Base-by-base conservation (phyloP, 1,140 invertebrate genomes). In the Gonioctena quinquepunctata region DNA sequence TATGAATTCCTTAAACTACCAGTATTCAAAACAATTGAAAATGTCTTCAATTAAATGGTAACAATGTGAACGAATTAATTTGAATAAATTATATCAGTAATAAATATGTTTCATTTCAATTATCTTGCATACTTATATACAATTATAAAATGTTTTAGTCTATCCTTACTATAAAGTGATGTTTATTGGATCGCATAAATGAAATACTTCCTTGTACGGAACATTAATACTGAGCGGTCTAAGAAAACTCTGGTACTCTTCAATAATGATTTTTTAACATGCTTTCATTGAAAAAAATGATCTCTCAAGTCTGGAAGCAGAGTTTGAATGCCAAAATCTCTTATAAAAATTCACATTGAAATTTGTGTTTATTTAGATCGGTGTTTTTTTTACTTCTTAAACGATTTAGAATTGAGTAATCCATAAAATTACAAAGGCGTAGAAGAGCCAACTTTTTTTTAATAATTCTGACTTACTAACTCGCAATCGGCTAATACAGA, bases 131-230 rank as follows among this genome's bases (percentile, higher is more conserved):
- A 72, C 33, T 25, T 68, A 63, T 68, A 68, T 68, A 68, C 66
- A 69, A 61, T 64, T 59, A 65, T 69, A 68, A 60, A 59, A 68
- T 67, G 63, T 54, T 66, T 57, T 48, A 57, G 28, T 59, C 54
- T 67, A 59, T 68, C 21, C 28, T 67, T 57, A 63, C 21, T 28
- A 48, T 63, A n/a, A n/a, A 63, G 27, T 42, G 33, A 49, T 22
- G 42, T 63, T 42, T 63, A 49, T 49, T 49, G 16, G 33, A 26
- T 66, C 63, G 63, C 27, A 54, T 26, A 66, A 66, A 66, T 52
- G 48, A 66, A 66, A 72, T 72, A 66, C 50, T 70, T 71, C 66
- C 67, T 62, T 63, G 67, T 69, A 71, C 65, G 33, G 33, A 66
- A 70, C 50, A 63, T 42, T 66, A 66, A 71, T 66, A 71, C 42